These are phyloP conservation scores for Alloplasta piceator DNA, from an alignment of 2,888 invertebrate species.

Conservation along the genomic window DNA sequence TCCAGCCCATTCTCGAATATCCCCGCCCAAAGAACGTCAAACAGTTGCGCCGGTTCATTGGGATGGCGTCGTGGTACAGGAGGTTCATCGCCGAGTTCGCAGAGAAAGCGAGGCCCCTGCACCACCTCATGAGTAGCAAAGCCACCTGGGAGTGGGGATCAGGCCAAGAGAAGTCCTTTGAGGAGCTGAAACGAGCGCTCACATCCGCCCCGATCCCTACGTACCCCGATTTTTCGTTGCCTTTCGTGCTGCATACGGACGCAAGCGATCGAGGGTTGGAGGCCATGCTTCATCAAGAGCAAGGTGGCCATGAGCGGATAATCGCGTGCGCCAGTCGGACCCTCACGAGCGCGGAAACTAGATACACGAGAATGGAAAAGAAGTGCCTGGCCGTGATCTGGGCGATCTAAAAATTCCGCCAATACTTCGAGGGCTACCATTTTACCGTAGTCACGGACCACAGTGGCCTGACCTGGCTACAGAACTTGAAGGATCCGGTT, in stretches of 20 bases:
- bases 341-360: background rate
- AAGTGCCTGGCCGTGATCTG: constrained; percentile 67
- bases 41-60: background rate
- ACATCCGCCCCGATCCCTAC: constrained; percentile 54
- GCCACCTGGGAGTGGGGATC: constrained; percentile 36
- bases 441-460: constrained; percentile 68
- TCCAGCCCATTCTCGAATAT: background rate
- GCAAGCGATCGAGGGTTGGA: constrained; percentile 58
- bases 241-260: constrained; percentile 59
- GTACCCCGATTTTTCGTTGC: constrained; percentile 59
- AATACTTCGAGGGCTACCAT: constrained; percentile 65
- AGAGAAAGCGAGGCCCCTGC: background rate
- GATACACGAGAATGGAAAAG: constrained; percentile 15
- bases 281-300: constrained; percentile 59
- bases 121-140: background rate
- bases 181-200: constrained; percentile 27
- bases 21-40: background rate
- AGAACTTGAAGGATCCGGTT: constrained; percentile 61
- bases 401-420: constrained; percentile 64
- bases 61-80: background rate
- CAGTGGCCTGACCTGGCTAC: constrained; percentile 65
- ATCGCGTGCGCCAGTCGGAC: constrained; percentile 45
- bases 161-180: constrained; percentile 42
- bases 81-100: background rate
- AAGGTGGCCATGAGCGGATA: constrained; percentile 46